Evolutionary conservation across 2,797 vertebrate species (phyloP), one percentile per base, ranked within the genome.

Genomic region (Eidolon dupreanum): DNA sequence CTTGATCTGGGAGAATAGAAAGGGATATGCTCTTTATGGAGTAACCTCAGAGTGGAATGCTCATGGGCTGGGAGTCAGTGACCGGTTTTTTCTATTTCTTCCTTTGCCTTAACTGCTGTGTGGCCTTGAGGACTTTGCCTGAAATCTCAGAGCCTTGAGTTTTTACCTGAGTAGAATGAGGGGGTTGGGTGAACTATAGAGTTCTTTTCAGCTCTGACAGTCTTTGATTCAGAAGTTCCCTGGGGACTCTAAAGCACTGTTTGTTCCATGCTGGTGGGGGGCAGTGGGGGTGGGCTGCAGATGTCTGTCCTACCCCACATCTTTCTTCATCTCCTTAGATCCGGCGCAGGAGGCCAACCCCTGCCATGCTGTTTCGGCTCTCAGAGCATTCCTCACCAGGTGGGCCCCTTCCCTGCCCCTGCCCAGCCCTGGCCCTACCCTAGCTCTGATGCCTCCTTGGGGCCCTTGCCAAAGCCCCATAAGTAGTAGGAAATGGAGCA

Each of bases 321-420:
- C 68, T 90, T 71, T 74, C 41, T 90, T 51, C 46, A 3, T 81
- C 70, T 90, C 51, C 74, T 85, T 95, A 99, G 99, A 99, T 99
- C 97, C 99, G 99, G 28, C 99, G 99, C 97, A 98, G 99, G 97
- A 99, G 99, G 97, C 99, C 99, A n/a, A 99, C 99, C 9, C 99
- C 99, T 0, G 99, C 99, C 94, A 99, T 99, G 86, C 98, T 99
- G 93, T 99, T 99, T 98, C 99, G 99, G 98, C 99, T 99, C 94
- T 99, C 99, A 0, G 99, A 99, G 97, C 99, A 99, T 33, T 98
- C 99, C 0, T 99, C 99, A 43, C 99, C 99, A 43, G 99, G 99
- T 99, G 98, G 97, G 5, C 41, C 71, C 19, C 6, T 79, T 31
- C n/a, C 49, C 61, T 33, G 46, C 3, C 73, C 55, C 41, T 8